phyloP scores from a whole-genome alignment of 2,888 invertebrate genomes.

The Tinea trinotella region DNA sequence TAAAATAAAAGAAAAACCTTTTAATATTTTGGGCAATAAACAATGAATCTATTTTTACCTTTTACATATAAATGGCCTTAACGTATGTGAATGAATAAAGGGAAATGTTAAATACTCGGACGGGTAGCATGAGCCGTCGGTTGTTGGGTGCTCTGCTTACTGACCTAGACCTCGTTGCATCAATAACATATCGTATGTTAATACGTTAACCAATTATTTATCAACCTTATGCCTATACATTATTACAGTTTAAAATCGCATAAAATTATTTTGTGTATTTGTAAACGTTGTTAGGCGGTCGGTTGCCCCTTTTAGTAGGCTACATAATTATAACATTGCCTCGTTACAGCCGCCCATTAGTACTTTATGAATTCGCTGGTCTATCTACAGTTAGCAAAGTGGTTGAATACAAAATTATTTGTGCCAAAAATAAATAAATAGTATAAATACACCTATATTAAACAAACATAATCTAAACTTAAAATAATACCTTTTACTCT shows the following conservation, averaged over 20 bases:
- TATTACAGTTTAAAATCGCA: not conserved
- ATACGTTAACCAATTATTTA: not conserved
- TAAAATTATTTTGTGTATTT: not conserved
- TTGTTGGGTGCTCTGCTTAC: slow-evolving; percentile 7
- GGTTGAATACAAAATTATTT: not conserved
- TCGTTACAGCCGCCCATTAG: slow-evolving; percentile 6
- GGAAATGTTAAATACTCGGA: too few species aligned
- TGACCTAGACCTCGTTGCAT: not conserved
- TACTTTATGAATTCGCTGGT: not conserved
- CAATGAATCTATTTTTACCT: too few species aligned
- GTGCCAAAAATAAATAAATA: not conserved
- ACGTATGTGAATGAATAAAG: too few species aligned
- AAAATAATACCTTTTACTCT: too few species aligned
- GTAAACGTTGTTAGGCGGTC: not conserved
- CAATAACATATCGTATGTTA: not conserved
- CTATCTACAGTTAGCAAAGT: not conserved
- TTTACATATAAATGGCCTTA: too few species aligned
- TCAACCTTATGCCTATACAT: not conserved
- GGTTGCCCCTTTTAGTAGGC: not conserved
- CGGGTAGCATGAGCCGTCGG: not conserved
- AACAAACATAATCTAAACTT: too few species aligned
- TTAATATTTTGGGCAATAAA: too few species aligned
- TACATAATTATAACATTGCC: not conserved
- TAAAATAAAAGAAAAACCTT: too few species aligned
- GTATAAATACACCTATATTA: too few species aligned